Conservation (phyloP, 2,113 vertebrate species). For the Shinisaurus crocodilurus region DNA sequence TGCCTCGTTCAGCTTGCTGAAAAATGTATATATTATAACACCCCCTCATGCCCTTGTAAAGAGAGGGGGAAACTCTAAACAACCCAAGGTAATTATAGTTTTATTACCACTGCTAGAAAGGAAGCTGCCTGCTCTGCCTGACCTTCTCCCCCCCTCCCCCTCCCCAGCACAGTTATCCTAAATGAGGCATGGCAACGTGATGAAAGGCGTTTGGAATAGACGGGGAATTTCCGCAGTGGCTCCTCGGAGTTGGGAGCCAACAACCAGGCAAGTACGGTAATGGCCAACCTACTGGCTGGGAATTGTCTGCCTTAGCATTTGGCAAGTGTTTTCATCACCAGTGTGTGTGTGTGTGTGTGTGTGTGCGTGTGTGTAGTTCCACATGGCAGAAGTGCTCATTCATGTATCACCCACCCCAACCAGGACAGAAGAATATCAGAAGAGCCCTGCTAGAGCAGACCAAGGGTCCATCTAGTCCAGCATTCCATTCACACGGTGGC, state of each 20-base stretch:
- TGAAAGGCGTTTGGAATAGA: background rate
- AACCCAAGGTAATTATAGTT: background rate
- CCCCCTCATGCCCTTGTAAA: background rate
- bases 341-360: too few species aligned
- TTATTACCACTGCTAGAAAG: background rate
- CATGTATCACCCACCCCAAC: background rate
- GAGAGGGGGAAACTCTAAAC: background rate
- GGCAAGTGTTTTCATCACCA: background rate
- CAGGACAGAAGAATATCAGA: too few species aligned
- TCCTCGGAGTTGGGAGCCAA: background rate
- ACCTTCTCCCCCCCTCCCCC: background rate
- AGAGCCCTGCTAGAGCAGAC: too few species aligned
- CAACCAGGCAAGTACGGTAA: too few species aligned
- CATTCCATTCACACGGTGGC: too few species aligned
- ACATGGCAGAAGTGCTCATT: background rate
- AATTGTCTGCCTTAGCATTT: rapidly evolving
- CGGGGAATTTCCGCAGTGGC: background rate
- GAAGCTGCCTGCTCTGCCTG: background rate
- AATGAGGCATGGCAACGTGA: background rate
- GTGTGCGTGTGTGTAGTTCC: background rate
- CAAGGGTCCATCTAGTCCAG: too few species aligned
- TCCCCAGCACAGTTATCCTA: background rate
- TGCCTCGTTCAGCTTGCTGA: background rate
- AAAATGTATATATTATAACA: background rate
- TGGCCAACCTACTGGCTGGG: background rate